A percentile compares a stretch with the other conserved stretches of the same genome.
phyloP scores from a whole-genome alignment of 2,888 invertebrate genomes.

The Ectemnius cavifrons region DNA sequence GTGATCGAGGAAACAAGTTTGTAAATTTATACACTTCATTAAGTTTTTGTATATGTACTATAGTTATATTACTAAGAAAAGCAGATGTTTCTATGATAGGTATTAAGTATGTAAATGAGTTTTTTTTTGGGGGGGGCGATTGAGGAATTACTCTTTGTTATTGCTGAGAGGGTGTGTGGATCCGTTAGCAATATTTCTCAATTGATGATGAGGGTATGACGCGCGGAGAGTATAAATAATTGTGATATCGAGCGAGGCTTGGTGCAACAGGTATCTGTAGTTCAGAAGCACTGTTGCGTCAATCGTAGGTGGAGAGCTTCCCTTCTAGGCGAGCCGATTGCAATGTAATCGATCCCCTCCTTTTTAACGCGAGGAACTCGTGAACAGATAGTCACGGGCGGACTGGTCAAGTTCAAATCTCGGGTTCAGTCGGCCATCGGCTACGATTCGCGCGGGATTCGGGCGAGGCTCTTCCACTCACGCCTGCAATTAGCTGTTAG shows the following conservation, averaged over 20 bases:
- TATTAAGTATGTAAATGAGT: too few species aligned
- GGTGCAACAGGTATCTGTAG: conserved; percentile 11
- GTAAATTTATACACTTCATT: background rate
- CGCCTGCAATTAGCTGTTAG: conserved; percentile 9
- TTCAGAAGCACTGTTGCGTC: conserved; percentile 11
- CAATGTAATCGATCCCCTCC: conserved; percentile 53
- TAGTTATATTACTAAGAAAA: too few species aligned
- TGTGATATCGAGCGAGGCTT: conserved; percentile 28
- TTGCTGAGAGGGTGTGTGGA: too few species aligned
- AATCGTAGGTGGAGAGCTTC: conserved; percentile 48
- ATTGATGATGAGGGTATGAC: too few species aligned
- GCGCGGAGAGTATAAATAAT: background rate
- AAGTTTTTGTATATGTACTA: background rate
- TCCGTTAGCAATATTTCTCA: too few species aligned
- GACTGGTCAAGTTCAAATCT: conserved; percentile 72
- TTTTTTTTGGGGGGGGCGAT: too few species aligned
- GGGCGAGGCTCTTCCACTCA: conserved; percentile 16
- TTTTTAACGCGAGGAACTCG: conserved; percentile 38
- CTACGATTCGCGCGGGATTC: conserved; percentile 64
- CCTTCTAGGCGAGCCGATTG: conserved; percentile 42
- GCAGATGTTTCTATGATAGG: too few species aligned
- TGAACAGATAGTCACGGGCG: conserved; percentile 45
- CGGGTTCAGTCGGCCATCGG: conserved; percentile 67
- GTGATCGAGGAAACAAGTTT: too few species aligned
- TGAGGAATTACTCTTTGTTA: too few species aligned